These are phyloP conservation scores for Drepanosiphum platanoidis DNA, from an alignment of 2,888 invertebrate genomes.

Conservation along the genomic window DNA sequence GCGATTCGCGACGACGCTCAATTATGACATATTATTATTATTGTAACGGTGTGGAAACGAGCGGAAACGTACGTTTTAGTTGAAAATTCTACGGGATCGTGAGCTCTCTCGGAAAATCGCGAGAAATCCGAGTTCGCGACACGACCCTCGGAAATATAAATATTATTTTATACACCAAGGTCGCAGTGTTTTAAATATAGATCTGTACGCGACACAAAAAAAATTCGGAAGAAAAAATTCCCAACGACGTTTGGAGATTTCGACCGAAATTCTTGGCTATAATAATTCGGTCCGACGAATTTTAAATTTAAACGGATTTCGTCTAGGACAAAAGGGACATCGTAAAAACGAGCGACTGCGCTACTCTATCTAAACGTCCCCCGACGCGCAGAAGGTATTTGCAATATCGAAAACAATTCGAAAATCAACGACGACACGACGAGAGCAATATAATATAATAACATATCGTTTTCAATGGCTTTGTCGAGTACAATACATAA, in stretches of 20 bases:
- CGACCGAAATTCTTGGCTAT: conserved; percentile 40
- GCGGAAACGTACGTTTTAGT: too few species aligned
- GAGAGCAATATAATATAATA: too few species aligned
- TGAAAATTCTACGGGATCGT: too few species aligned
- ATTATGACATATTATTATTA: too few species aligned
- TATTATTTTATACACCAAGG: conserved; percentile 50
- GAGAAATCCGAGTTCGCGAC: not conserved
- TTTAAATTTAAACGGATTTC: not conserved
- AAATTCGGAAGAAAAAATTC: conserved; percentile 1
- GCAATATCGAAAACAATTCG: too few species aligned
- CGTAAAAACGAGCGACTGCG: too few species aligned
- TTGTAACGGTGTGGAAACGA: too few species aligned
- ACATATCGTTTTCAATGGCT: not conserved
- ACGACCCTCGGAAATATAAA: not conserved
- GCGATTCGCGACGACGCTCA: too few species aligned
- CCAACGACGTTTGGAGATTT: not conserved
- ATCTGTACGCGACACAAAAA: not conserved
- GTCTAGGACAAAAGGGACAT: not conserved
- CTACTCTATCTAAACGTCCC: too few species aligned
- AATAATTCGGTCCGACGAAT: conserved; percentile 5
- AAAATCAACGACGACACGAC: not conserved
- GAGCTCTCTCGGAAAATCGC: not conserved
- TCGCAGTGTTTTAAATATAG: conserved; percentile 43
- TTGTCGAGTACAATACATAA: not conserved
- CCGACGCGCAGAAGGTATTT: too few species aligned